Evolutionary conservation across 2,113 vertebrate species (phyloP), one percentile per base, ranked within the genome.

Genomic region (Speoplatyrhinus poulsoni): DNA sequence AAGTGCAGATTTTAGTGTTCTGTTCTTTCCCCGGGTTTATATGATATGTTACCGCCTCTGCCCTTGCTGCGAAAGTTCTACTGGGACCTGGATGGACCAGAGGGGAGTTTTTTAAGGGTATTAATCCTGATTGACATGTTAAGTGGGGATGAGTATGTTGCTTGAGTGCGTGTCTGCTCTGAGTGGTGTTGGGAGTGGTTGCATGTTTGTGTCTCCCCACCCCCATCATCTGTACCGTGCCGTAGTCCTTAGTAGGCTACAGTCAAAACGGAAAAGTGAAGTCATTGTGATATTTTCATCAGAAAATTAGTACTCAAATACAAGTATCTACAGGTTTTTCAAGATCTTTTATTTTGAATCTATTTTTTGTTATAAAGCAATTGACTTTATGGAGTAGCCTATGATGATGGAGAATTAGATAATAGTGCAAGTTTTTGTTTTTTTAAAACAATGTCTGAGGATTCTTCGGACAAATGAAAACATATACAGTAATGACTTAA

Each of bases 41-140:
- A 66, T 66, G 64, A 71, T 83, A 84, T 85, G 79, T 75, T 17
- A 65, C 33, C 69, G 79, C 79, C 86, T 72, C 80, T 81, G 63
- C 69, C 46, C 70, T 9, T 65, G 67, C 56, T 70, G 4, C 63
- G 58, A 17, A 62, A n/a, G 68, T 10, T 74, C 64, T 68, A 76
- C 77, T 54, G 32, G 71, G 76, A 82, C 82, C 74, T 64, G 85
- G 41, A 3, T 62, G 75, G 62, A 72, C 71, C 73, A 62, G 82
- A 74, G 83, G 72, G 89, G 80, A 89, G 93, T 91, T 81, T 93
- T 94, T 92, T 88, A 92, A 91, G 90, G 89, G 91, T 85, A 94
- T 95, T 95, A 94, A 96, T 95, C 94, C 95, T 97, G 96, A 98
- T 94, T 96, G 96, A 95, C 95, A 95, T 94, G 92, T 93, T 86